Evolutionary conservation across 2,888 invertebrate species (phyloP).

Genomic region (Theretra japonica): DNA sequence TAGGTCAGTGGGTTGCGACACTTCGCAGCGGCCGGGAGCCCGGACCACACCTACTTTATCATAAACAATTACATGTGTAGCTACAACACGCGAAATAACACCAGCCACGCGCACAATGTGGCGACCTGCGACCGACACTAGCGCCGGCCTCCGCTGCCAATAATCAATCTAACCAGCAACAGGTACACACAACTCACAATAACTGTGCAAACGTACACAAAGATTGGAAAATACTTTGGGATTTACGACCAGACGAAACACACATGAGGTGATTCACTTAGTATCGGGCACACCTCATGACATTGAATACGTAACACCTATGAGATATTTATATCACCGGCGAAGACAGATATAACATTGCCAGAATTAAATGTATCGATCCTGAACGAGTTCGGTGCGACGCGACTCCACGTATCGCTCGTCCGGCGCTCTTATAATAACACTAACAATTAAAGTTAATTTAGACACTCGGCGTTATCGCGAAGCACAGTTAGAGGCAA

Average conservation of each 20-base stretch:
- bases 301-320: constrained; percentile 36
- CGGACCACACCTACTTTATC: constrained; percentile 10
- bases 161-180: constrained; percentile 19
- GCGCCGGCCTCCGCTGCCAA: constrained; percentile 16
- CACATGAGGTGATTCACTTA: constrained; percentile 42
- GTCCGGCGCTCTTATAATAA: background rate
- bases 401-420: background rate
- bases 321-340: constrained; percentile 36
- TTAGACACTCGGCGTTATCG: background rate
- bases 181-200: constrained; percentile 18
- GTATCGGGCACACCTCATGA: constrained; percentile 41
- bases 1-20: constrained; percentile 54
- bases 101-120: constrained; percentile 11
- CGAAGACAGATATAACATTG: constrained; percentile 46
- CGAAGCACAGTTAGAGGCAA: background rate
- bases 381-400: constrained; percentile 32
- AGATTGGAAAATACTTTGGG: constrained; percentile 2
- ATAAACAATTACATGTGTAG: constrained; percentile 15
- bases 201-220: background rate
- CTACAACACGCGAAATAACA: constrained; percentile 10
- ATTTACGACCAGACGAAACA: constrained; percentile 28
- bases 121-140: constrained; percentile 6
- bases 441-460: background rate
- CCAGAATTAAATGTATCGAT: constrained; percentile 46
- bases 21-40: constrained; percentile 35